Conservation (phyloP, 2,797 vertebrate species). For the Tiaroga cobitis region DNA sequence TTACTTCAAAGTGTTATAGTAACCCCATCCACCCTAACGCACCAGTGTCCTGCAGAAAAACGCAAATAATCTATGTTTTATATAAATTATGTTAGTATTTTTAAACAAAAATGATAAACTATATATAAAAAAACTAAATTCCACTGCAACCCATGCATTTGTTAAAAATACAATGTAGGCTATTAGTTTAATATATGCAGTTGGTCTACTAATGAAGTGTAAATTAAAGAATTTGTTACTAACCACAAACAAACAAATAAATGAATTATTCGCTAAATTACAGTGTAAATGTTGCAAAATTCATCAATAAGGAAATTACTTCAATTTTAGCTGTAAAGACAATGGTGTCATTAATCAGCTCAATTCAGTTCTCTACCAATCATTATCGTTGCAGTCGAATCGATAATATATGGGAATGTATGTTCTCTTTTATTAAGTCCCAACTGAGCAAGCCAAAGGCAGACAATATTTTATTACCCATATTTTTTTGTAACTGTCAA, state of each 20-base stretch:
- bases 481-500: not conserved
- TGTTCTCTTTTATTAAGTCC: not conserved
- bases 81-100: not conserved
- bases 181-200: not conserved
- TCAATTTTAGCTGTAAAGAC: not conserved
- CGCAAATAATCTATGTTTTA: not conserved
- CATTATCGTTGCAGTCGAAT: not conserved
- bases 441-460: not conserved
- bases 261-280: not conserved
- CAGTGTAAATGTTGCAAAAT: no score
- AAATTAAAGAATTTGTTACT: not conserved
- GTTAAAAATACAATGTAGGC: not conserved
- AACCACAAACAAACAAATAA: not conserved
- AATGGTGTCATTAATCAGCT: not conserved
- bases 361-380: not conserved
- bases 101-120: not conserved
- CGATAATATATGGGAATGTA: not conserved
- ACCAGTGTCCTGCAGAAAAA: not conserved
- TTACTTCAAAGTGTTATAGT: not conserved
- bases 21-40: not conserved
- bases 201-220: not conserved
- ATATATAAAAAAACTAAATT: not conserved
- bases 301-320: no score
- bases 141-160: not conserved
- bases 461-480: not conserved